Base-by-base conservation (phyloP, 2,888 invertebrate genomes). In the Drosophila mercatorum region DNA sequence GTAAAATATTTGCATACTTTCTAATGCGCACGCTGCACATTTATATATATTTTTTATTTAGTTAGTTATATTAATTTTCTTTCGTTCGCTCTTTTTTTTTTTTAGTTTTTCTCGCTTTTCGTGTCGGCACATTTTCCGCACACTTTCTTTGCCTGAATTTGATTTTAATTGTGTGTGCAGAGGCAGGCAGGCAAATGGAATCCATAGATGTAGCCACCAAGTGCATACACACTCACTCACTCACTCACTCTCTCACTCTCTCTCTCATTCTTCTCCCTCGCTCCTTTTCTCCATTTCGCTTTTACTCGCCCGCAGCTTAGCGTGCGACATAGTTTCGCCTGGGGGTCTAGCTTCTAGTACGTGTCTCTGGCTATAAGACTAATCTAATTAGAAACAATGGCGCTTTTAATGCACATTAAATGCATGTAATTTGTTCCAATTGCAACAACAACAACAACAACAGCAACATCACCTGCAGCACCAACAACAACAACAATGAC, bases 1-100 rank as follows among this genome's bases (percentile, higher is more conserved):
- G 69, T 75, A 49, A 78, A 83, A 83, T 86, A 86, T 85, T 86
- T 86, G 89, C 89, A 86, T 89, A 86, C 86, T 86, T 86, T 86
- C 86, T 84, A 86, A 86, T 88, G 80, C 73, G 66, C 76, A 49
- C 67, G 68, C 40, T 66, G 67, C 68, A 61, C 72, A 77, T 85
- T 76, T 75, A 47, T 65, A 31, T 47, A 12, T 65, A 56, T 56
- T 31, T 43, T 34, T 52, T 36, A 59, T 66, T 59, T 46, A 56
- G 69, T 56, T 69, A 68, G 55, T 63, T 64, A 63, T 61, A 63
- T 51, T 68, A 62, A 46, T 68, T 60, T 61, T 44, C 22, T 43
- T 46, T 40, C 46, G 3, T 31, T 51, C n/a, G 10, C 2, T 31
- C 31, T 47, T 40, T 17, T 49, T 47, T 40, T 17, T 34, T 57